A percentile compares a stretch with the other conserved stretches of the same genome.
Conservation (phyloP, 2,797 vertebrate genomes). For the Carapus acus region DNA sequence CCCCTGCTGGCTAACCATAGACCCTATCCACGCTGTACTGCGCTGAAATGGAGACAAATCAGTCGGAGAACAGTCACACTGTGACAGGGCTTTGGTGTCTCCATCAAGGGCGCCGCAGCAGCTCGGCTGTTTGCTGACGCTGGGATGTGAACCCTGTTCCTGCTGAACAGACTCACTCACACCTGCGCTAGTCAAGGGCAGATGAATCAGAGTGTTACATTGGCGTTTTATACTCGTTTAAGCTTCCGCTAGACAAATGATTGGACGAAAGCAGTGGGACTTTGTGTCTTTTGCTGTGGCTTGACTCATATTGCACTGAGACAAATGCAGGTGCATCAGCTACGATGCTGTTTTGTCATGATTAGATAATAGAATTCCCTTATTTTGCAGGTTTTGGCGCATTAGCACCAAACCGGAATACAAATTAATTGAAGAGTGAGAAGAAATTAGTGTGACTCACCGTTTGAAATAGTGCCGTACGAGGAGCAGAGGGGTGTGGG, state of each 20-base stretch:
- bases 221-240: background rate
- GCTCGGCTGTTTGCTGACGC: too few relatives aligned
- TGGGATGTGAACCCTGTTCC: too few relatives aligned
- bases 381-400: background rate
- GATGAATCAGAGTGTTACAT: background rate
- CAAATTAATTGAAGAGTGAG: background rate
- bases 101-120: background rate
- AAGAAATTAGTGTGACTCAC: slow-evolving; percentile 44
- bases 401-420: too few relatives aligned
- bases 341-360: too few relatives aligned
- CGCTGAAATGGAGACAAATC: background rate
- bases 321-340: too few relatives aligned
- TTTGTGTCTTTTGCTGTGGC: too few relatives aligned
- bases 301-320: too few relatives aligned
- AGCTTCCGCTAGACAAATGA: too few relatives aligned
- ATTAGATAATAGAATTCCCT: too few relatives aligned
- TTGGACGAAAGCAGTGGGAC: too few relatives aligned
- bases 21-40: background rate
- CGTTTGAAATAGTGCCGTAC: slow-evolving; percentile 10
- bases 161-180: background rate
- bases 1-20: background rate
- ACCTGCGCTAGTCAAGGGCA: background rate
- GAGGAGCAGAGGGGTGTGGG: slow-evolving; percentile 8
- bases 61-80: too few relatives aligned
- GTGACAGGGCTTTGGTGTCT: background rate